phyloP scores from a whole-genome alignment of 2,888 invertebrate species.

The Lottia scabra region DNA sequence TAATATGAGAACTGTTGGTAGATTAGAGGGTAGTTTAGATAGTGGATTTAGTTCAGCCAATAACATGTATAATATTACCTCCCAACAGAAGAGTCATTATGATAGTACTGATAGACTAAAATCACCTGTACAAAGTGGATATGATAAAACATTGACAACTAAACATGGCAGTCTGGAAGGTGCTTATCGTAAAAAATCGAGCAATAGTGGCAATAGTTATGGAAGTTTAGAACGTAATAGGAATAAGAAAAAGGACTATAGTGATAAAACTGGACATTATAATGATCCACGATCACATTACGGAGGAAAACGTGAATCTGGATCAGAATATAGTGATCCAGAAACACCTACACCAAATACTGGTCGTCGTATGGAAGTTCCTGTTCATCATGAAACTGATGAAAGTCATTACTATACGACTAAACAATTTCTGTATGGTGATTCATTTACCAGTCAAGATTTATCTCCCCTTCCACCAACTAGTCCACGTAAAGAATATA shows the following conservation, averaged over 20 bases:
- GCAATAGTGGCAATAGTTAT: slow-evolving; percentile 24
- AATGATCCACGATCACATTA: slow-evolving; percentile 48
- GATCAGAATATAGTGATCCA: slow-evolving; percentile 44
- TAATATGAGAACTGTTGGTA: slow-evolving; percentile 39
- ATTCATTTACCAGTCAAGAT: background rate
- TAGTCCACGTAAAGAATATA: background rate
- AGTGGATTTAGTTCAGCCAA: slow-evolving; percentile 59
- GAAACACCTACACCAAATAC: slow-evolving; percentile 10
- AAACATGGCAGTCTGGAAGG: slow-evolving; percentile 63
- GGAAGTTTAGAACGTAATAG: slow-evolving; percentile 53
- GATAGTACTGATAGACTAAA: slow-evolving; percentile 62
- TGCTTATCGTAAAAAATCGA: slow-evolving; percentile 38
- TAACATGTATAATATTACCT: slow-evolving; percentile 69
- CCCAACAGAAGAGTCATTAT: slow-evolving; percentile 66
- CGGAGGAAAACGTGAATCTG: slow-evolving; percentile 54
- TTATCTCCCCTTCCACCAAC: background rate
- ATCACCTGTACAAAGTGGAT: slow-evolving; percentile 40
- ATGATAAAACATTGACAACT: slow-evolving; percentile 37
- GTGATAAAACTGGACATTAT: slow-evolving; percentile 33
- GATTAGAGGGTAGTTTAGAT: slow-evolving; percentile 44
- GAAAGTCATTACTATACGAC: slow-evolving; percentile 4
- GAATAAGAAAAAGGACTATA: slow-evolving; percentile 38
- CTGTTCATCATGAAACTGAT: slow-evolving; percentile 44
- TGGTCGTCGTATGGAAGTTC: slow-evolving; percentile 43
- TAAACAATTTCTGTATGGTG: slow-evolving; percentile 5